Conservation (phyloP, 2,888 invertebrate genomes). For the Cinara cedri region DNA sequence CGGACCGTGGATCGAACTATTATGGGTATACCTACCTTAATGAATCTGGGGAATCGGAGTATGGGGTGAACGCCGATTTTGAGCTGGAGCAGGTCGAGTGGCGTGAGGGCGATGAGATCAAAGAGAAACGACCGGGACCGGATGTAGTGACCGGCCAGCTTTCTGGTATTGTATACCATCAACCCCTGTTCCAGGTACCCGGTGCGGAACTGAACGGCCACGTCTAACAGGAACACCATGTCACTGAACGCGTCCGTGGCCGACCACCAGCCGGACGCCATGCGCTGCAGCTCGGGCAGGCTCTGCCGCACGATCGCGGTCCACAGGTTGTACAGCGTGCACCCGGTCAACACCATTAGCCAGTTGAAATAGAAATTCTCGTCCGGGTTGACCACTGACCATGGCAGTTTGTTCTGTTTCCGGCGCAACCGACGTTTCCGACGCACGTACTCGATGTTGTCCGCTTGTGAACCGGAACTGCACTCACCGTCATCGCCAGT, state of each 20-base stretch:
- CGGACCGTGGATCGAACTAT: too few relatives aligned
- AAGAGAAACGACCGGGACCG: slow-evolving; percentile 82
- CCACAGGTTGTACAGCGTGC: slow-evolving; percentile 95
- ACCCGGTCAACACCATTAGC: slow-evolving; percentile 85
- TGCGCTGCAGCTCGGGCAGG: slow-evolving; percentile 84
- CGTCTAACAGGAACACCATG: slow-evolving; percentile 84
- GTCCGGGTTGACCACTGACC: slow-evolving; percentile 90
- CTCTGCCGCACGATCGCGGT: slow-evolving; percentile 93
- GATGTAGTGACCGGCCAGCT: slow-evolving; percentile 87
- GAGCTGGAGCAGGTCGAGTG: slow-evolving; percentile 86
- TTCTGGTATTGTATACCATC: slow-evolving; percentile 87
- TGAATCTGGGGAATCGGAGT: slow-evolving; percentile 84
- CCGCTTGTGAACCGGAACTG: slow-evolving; percentile 64
- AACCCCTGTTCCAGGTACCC: slow-evolving; percentile 88
- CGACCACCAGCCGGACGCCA: slow-evolving; percentile 79
- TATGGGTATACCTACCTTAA: slow-evolving; percentile 69
- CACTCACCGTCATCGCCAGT: slow-evolving; percentile 65
- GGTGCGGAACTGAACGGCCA: slow-evolving; percentile 89
- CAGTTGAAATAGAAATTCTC: slow-evolving; percentile 96
- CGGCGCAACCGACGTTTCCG: slow-evolving; percentile 71
- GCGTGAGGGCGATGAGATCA: slow-evolving; percentile 81
- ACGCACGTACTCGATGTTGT: slow-evolving; percentile 67
- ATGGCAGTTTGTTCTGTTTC: slow-evolving; percentile 71
- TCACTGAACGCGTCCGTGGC: slow-evolving; percentile 85
- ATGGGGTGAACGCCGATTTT: slow-evolving; percentile 83